Evolutionary conservation across 2,888 invertebrate species (phyloP).

Genomic region (Athalia rosae): DNA sequence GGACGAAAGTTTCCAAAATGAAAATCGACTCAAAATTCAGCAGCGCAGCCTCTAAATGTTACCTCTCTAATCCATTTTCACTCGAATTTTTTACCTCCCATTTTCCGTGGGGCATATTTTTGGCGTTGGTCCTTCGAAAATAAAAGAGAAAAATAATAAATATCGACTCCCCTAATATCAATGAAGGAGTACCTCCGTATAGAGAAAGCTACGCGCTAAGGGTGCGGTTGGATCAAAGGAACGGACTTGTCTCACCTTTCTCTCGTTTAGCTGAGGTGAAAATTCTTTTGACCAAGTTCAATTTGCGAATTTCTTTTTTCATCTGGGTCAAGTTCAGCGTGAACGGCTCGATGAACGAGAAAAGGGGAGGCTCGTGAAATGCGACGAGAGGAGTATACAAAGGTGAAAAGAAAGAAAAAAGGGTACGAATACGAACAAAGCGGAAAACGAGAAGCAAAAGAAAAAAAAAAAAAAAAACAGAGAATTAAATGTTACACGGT

Average conservation of each 20-base stretch:
- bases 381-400: no score
- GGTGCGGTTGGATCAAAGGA: constrained; percentile 17
- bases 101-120: no score
- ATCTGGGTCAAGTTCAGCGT: constrained; percentile 24
- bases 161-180: background rate
- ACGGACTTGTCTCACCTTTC: constrained; percentile 22
- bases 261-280: background rate
- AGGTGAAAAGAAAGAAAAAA: no score
- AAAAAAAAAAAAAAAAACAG: background rate
- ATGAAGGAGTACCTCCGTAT: background rate
- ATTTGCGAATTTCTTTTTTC: constrained; percentile 2
- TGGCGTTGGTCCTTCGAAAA: background rate
- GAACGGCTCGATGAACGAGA: background rate
- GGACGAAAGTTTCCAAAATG: no score
- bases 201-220: background rate
- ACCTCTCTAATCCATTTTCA: no score
- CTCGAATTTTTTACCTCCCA: no score
- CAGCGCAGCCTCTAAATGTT: no score
- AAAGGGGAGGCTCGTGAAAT: background rate
- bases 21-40: no score
- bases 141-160: constrained; percentile 1
- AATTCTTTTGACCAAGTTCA: constrained; percentile 30
- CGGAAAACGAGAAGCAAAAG: background rate
- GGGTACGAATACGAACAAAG: background rate
- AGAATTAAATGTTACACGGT: background rate